Base-by-base conservation (phyloP, 2,888 invertebrate genomes). In the Oligia strigilis region DNA sequence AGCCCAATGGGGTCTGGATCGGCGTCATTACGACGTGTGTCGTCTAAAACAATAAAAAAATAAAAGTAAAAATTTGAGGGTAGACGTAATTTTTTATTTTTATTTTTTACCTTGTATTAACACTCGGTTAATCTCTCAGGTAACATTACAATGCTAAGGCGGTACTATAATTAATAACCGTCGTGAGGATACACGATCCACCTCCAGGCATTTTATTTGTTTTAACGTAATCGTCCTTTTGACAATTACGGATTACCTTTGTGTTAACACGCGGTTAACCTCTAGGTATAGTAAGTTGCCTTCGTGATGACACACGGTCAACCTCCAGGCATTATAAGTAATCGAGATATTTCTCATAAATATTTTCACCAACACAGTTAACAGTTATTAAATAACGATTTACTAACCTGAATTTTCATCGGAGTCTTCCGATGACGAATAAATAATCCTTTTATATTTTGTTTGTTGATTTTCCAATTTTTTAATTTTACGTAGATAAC, bases 361-460 rank as follows among this genome's bases (percentile, higher is more conserved):
- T 29, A 8, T 29, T 29, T 29, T 29, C 29, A 29, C 58, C 11
- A 29, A 29, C 29, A 29, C 29, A 29, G 29, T 29, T 29, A 29
- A 29, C 29, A 29, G 29, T 29, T 29, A 29, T 29, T 29, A 29
- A 29, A 29, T 29, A 29, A 29, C 29, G 29, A 29, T 66, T n/a
- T 43, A 66, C 43, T 43, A 43, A 66, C 66, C 66, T 66, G 23
- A 66, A 66, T 23, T n/a, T n/a, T n/a, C n/a, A n/a, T n/a, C n/a
- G n/a, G n/a, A n/a, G n/a, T n/a, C n/a, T n/a, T n/a, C n/a, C n/a
- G n/a, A n/a, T n/a, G n/a, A n/a, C n/a, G n/a, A n/a, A n/a, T n/a
- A n/a, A n/a, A n/a, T n/a, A n/a, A n/a, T n/a, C n/a, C n/a, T n/a
- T n/a, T n/a, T n/a, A n/a, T n/a, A n/a, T n/a, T n/a, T n/a, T n/a